Base-by-base conservation (phyloP, 1,140 invertebrate species). In the Adoxophyes honmai region DNA sequence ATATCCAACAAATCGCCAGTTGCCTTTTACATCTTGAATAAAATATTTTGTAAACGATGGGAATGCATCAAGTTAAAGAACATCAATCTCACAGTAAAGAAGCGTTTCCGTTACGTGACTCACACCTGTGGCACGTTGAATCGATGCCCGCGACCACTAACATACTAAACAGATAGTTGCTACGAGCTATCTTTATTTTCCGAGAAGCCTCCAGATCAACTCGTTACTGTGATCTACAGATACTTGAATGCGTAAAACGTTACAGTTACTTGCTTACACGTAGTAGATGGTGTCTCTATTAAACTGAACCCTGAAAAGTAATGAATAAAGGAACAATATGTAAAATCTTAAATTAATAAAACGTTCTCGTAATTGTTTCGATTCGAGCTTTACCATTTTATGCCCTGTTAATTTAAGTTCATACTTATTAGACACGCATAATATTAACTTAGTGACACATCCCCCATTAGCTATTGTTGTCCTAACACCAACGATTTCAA, bases 31-130 rank as follows among this genome's bases (percentile, higher is more conserved):
- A 18, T 48, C 21, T 48, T 18, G 11, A 11, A 48, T 48, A 48
- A 48, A 48, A 48, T 48, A 48, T 48, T 42, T n/a, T 21, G 57
- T 66, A 61, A 66, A 61, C 64, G 59, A 68, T 71, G 68, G 64
- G 71, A 74, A 81, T 73, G 70, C 70, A 77, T 78, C 66, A 72
- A 64, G 71, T 52, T 35, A 60, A 60, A 38, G 74, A 71, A 73
- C 75, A 82, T 81, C 66, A 80, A 76, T 80, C 78, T 80, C 68
- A 60, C 74, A 78, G 75, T 72, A 73, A 48, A 75, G 80, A 75
- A 76, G 76, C 66, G 73, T 84, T 83, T 86, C 85, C 82, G 82
- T 83, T 88, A 88, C 84, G 84, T 88, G 84, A 88, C 82, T 88
- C 82, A 88, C 74, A 76, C 66, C 62, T 74, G 73, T 77, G 78